phyloP scores from a whole-genome alignment of 2,113 vertebrate genomes.

The Murina feae region DNA sequence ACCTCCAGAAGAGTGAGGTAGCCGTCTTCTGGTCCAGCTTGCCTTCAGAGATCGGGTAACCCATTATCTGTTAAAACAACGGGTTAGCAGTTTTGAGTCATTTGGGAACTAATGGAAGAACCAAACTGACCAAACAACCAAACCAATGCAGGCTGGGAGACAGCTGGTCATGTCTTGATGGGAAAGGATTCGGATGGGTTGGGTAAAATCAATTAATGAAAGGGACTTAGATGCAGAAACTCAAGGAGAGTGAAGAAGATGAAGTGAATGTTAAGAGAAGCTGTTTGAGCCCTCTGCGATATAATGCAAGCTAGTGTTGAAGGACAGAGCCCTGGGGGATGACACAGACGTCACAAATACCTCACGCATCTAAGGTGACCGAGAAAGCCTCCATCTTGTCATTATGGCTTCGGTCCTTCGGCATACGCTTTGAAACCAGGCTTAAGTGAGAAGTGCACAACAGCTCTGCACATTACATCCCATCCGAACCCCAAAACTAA shows the following conservation, averaged over 20 bases:
- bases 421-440: neutral
- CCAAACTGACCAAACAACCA: neutral
- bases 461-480: rapidly evolving
- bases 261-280: neutral
- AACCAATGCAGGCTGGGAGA: neutral
- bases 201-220: too few relatives aligned
- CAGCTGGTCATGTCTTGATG: neutral
- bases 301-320: neutral
- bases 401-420: neutral
- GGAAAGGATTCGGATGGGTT: neutral
- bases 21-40: constrained; percentile 46
- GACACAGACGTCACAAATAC: too few relatives aligned
- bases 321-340: neutral
- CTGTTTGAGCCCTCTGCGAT: neutral
- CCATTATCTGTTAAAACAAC: constrained; percentile 30
- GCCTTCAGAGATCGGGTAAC: constrained; percentile 29
- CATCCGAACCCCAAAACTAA: neutral
- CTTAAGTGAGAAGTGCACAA: too few relatives aligned
- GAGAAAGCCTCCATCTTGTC: neutral
- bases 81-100: neutral
- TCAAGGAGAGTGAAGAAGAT: neutral
- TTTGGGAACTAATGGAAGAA: neutral
- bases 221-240: neutral
- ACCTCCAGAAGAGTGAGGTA: neutral
- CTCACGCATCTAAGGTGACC: rapidly evolving